Evolutionary conservation across 2,113 vertebrate genomes (phyloP), one percentile per base, ranked within the genome.

Genomic region (Micronisus gabar): DNA sequence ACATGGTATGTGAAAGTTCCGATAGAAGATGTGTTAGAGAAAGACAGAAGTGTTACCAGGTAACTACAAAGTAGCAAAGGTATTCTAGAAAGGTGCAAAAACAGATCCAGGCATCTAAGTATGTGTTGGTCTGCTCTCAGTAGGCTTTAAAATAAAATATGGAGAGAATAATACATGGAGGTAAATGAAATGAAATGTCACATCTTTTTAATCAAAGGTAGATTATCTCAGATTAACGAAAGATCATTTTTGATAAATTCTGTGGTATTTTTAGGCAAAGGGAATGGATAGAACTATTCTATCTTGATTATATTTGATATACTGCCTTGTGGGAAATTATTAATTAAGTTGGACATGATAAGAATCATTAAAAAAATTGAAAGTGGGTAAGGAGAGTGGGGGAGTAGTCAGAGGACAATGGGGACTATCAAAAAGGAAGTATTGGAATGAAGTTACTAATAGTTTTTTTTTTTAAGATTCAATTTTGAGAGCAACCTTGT

Each of bases 151-250:
- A 87, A 59, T 58, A 71, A 91, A 87, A 59, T 67, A 17, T 40
- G 58, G 61, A 75, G 52, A 43, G 52, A 88, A 56, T 89, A 88
- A 58, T 75, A 79, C 38, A 53, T 58, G 50, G 88, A 90, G 71
- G 88, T 80, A 93, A 88, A 86, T 66, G 63, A 32, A 93, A 93
- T 93, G 38, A 90, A 94, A 80, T 82, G 45, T 90, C 79, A 82
- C n/a, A 81, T 95, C 58, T 88, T 93, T 93, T 95, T 96, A 95
- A 96, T 97, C 85, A 96, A 94, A 93, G 45, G 43, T 86, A 62
- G 72, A 88, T 97, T 93, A 93, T 94, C 36, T 92, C 81, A 30
- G 87, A 88, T 96, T 94, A 96, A 94, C 81, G 90, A 56, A 95
- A 88, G 43, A 94, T 73, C 36, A 58, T 83, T 96, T 96, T 88